Evolutionary conservation across 92 coral and sea anemone genomes (phyloP), one percentile per base, ranked within the genome.

Genomic region (Desmophyllum pertusum): DNA sequence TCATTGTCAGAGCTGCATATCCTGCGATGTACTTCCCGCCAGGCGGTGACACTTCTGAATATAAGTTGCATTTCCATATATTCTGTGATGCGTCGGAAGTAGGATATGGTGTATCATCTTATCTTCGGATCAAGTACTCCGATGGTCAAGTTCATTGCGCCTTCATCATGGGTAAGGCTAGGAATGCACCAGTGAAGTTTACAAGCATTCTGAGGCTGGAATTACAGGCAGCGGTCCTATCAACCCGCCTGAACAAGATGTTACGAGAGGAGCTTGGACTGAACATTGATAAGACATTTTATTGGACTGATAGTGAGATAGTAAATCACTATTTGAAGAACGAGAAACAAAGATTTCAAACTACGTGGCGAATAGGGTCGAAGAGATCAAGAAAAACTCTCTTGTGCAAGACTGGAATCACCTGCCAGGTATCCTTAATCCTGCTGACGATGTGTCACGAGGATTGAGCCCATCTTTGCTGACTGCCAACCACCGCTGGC

Each of bases 171-270:
- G 92, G 89, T 6, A 89, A 89, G 83, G 65, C 79, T 4, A 66
- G 78, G 68, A 89, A 84, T 37, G 77, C 85, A 23, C 85, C 88
- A 8, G 48, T 63, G 29, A 89, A 89, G 50, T 84, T 89, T 14
- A 79, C 79, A 2, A 52, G 59, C 19, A 52, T 52, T 18, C 59
- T n/a, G 1, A 81, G 92, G 17, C 66, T 89, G 43, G 92, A 84
- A 77, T 70, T 84, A 13, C 92, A 84, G 73, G 86, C 92, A n/a
- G 92, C 92, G 15, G 92, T 88, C 27, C 81, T 88, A 30, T 15
- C 83, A 8, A 70, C 91, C 41, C 91, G 88, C 5, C 29, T 88
- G 50, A 70, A 77, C 68, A 83, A 50, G 69, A 52, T 73, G 79
- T 37, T 84, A 6, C 77, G 68, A 63, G 40, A 46, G 8, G 86